Evolutionary conservation across 2,888 invertebrate genomes (phyloP).

Genomic region (Agonopterix subpropinquella): DNA sequence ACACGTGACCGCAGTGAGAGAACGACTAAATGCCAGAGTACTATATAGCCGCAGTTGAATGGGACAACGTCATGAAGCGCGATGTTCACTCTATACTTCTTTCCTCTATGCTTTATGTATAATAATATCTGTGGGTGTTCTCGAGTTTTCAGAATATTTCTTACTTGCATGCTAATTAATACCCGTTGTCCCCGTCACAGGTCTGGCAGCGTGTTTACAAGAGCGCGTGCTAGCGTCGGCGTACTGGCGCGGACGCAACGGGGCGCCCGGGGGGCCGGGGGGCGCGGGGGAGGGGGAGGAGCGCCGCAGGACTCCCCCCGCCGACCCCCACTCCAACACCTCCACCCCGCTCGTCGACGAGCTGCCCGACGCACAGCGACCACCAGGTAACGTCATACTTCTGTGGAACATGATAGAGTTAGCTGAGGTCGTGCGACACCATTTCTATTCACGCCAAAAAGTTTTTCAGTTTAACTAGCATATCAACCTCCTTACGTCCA

Average conservation of each 20-base stretch:
- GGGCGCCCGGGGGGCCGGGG: conserved; percentile 18
- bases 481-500: too few species aligned
- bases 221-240: conserved; percentile 83
- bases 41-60: too few species aligned
- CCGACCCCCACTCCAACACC: conserved; percentile 81
- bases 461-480: too few species aligned
- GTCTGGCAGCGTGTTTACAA: conserved; percentile 88
- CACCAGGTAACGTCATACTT: conserved; percentile 42
- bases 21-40: too few species aligned
- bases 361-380: conserved; percentile 55
- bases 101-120: too few species aligned
- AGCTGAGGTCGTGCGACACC: too few species aligned
- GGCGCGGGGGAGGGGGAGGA: conserved; percentile 28
- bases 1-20: too few species aligned
- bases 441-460: too few species aligned
- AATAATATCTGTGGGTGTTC: too few species aligned
- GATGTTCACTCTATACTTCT: too few species aligned
- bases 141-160: neutral
- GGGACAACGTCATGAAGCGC: too few species aligned
- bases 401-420: too few species aligned
- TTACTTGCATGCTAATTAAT: neutral
- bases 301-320: conserved; percentile 66
- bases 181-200: conserved; percentile 43
- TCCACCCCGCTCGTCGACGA: conserved; percentile 80
- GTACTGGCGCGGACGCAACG: conserved; percentile 75